These are phyloP conservation scores for Helostoma temminkii DNA, from an alignment of 2,797 vertebrate genomes.

Conservation along the genomic window DNA sequence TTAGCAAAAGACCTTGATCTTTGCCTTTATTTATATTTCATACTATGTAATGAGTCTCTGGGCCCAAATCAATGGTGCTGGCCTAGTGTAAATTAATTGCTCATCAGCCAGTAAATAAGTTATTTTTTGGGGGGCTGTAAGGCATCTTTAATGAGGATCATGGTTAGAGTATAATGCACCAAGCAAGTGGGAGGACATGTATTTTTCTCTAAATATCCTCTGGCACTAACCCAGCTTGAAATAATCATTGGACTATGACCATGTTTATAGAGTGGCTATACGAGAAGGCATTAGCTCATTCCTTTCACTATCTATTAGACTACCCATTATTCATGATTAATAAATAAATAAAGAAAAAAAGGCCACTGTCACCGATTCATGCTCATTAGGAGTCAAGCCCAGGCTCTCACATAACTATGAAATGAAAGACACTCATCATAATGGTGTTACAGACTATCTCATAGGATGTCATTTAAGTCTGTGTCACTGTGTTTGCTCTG, in stretches of 20 bases:
- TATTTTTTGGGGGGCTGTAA: conserved; percentile 26
- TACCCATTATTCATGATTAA: conserved; percentile 55
- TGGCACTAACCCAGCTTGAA: conserved; percentile 54
- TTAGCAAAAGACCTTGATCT: conserved; percentile 42
- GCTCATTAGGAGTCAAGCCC: conserved; percentile 28
- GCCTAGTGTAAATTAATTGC: conserved; percentile 52
- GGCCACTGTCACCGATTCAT: conserved; percentile 35
- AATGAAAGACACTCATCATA: conserved; percentile 30
- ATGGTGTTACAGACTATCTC: conserved; percentile 25
- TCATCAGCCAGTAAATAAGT: conserved; percentile 56
- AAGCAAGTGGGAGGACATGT: conserved; percentile 44
- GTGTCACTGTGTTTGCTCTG: conserved; percentile 56
- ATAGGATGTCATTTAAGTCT: conserved; percentile 24
- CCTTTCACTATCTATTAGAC: conserved; percentile 51
- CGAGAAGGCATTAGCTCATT: conserved; percentile 40
- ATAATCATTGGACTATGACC: conserved; percentile 65
- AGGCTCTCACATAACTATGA: conserved; percentile 16
- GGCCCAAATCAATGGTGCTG: conserved; percentile 19
- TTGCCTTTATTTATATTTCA: conserved; percentile 44
- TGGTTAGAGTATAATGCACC: conserved; percentile 31
- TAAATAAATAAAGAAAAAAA: conserved; percentile 66
- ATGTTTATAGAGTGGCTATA: conserved; percentile 63
- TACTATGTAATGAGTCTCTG: conserved; percentile 33
- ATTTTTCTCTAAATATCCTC: conserved; percentile 61
- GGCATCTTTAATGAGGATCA: conserved; percentile 61